Evolutionary conservation across 2,888 invertebrate genomes (phyloP).

Genomic region (Leptinotarsa rubiginosa): DNA sequence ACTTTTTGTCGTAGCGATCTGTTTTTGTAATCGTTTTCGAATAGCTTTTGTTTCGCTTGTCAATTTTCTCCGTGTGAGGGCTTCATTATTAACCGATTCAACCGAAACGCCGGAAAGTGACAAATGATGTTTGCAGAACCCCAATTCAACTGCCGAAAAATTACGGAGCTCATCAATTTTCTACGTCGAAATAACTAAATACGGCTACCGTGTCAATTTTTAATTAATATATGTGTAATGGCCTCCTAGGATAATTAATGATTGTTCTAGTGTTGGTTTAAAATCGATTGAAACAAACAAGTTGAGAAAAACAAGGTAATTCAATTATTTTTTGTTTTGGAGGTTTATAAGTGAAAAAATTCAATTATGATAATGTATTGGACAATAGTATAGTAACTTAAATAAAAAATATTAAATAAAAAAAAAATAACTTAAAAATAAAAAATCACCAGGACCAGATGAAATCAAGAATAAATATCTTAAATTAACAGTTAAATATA

Average conservation of each 20-base stretch:
- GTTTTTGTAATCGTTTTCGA: background rate
- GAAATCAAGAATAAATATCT: too few species aligned
- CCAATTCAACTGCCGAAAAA: slow-evolving; percentile 45
- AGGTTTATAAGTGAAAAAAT: too few species aligned
- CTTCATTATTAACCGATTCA: slow-evolving; percentile 33
- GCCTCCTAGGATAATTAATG: slow-evolving; percentile 13
- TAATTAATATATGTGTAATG: slow-evolving; percentile 44
- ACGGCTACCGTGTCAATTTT: slow-evolving; percentile 44
- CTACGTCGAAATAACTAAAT: slow-evolving; percentile 30
- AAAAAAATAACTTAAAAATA: too few species aligned
- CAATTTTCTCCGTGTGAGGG: slow-evolving; percentile 38
- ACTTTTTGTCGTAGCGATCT: background rate
- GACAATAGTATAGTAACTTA: too few species aligned
- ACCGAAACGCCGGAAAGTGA: slow-evolving; percentile 37
- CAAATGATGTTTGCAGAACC: slow-evolving; percentile 41
- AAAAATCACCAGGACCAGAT: too few species aligned
- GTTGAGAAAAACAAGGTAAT: background rate
- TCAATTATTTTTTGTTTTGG: background rate
- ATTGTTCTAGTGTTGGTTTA: background rate
- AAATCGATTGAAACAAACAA: background rate
- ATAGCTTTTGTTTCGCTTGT: slow-evolving; percentile 35
- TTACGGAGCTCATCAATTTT: slow-evolving; percentile 44
- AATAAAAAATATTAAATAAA: too few species aligned
- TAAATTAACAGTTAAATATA: too few species aligned
- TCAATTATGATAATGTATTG: too few species aligned